These are phyloP conservation scores for Caenorhabditis briggsae DNA, from an alignment of 1,140 invertebrate species.

Conservation along the genomic window DNA sequence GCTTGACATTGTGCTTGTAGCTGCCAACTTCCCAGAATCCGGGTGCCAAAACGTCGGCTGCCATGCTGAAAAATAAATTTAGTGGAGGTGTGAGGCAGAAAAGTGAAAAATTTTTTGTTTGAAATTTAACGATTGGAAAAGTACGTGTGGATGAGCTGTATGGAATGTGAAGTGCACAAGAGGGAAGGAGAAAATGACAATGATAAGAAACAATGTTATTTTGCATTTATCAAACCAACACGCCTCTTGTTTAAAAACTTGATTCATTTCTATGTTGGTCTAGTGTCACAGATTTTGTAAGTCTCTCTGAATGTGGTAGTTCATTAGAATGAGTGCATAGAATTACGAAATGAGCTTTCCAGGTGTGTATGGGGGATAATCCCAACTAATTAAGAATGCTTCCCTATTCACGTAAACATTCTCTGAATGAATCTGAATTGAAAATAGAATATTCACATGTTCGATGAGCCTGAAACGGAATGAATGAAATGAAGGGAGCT, in stretches of 20 bases:
- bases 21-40: conserved; percentile 70
- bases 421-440: background rate
- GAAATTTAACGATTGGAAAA: conserved; percentile 7
- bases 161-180: conserved; percentile 38
- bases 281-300: background rate
- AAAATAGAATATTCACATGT: background rate
- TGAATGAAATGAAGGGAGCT: too few species aligned
- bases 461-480: background rate
- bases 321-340: background rate
- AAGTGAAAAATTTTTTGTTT: too few species aligned
- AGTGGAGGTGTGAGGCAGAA: background rate
- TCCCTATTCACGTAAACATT: background rate
- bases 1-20: conserved; percentile 75
- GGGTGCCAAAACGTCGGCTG: conserved; percentile 59
- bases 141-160: conserved; percentile 29
- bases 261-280: background rate
- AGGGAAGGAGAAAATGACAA: too few species aligned
- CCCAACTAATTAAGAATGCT: background rate
- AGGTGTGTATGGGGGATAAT: conserved; percentile 19
- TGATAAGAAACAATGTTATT: conserved; percentile 43
- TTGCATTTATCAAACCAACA: conserved; percentile 15
- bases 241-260: conserved; percentile 11
- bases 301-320: background rate
- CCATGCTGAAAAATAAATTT: conserved; percentile 19
- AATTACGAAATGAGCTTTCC: background rate